Evolutionary conservation across 2,888 invertebrate species (phyloP), one percentile per base, ranked within the genome.

Genomic region (Zaprionus obscuricornis): DNA sequence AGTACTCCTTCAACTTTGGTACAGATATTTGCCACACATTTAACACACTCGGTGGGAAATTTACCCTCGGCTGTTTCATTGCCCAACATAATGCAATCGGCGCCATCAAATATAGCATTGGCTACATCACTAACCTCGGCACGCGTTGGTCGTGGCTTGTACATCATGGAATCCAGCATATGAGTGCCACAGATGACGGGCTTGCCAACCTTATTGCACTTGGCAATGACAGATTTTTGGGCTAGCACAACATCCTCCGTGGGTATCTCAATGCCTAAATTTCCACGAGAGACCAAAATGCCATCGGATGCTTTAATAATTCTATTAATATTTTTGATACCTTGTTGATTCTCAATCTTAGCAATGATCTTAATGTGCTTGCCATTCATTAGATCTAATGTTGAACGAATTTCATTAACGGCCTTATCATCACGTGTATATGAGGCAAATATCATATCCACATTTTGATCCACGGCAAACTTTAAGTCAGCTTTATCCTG

Each of bases 331-430:
- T 97, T 97, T 62, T 94, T 92, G 92, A 97, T 95, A 27, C 98
- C 99, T 91, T 98, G 97, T 88, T 98, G 97, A 91, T 98, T 99
- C 91, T 99, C 99, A 85, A 99, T 98, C 91, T 99, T 99, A 60
- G 99, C 96, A 86, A 99, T 98, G 85, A 99, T 95, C 91, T 96
- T 93, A 68, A 99, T 99, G 85, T 96, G 93, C 89, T 95, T 95
- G 16, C 98, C 98, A 87, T 95, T n/a, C n/a, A n/a, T 93, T 16
- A 95, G 94, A 7, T 96, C 98, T 49, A 98, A 92, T 75, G 97
- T 93, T 33, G 91, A 89, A 49, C 97, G 93, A 83, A 99, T 97
- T 89, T 96, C 96, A 4, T 92, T 90, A 6, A 99, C 92, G 5
- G 97, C 98, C 0, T 93, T 93, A 0, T 95, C 97, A 90, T 96